A percentile compares a stretch with the other conserved stretches of the same genome.
Evolutionary conservation across 1,140 invertebrate genomes (phyloP).

Genomic region (Euschistus heros): DNA sequence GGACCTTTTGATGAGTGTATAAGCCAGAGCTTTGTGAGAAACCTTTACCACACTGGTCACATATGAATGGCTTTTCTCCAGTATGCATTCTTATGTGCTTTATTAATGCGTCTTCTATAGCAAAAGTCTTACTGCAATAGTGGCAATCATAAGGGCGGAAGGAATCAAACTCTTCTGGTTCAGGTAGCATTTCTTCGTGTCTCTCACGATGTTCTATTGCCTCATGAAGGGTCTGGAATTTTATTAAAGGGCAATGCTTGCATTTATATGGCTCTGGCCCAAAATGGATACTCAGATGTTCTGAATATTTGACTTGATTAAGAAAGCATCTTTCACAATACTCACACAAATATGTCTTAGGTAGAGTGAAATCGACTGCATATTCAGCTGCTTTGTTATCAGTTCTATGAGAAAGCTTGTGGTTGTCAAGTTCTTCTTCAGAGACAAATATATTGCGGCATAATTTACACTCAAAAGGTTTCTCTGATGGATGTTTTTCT

Average conservation of each 20-base stretch:
- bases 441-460: constrained; percentile 21
- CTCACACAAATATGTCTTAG: constrained; percentile 25
- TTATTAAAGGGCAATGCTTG: constrained; percentile 23
- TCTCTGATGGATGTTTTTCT: constrained; percentile 15
- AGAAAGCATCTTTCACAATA: constrained; percentile 29
- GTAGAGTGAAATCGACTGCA: constrained; percentile 14
- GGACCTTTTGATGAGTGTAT: constrained; percentile 32
- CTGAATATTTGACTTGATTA: constrained; percentile 25
- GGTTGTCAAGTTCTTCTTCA: constrained; percentile 19
- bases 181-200: constrained; percentile 13
- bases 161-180: constrained; percentile 17
- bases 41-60: constrained; percentile 29
- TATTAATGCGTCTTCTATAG: constrained; percentile 33
- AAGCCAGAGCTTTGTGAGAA: constrained; percentile 28
- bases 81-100: constrained; percentile 51
- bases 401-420: constrained; percentile 17
- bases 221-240: constrained; percentile 22
- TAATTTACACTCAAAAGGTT: constrained; percentile 27
- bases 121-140: constrained; percentile 28
- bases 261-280: constrained; percentile 26
- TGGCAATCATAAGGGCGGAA: constrained; percentile 28
- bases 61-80: constrained; percentile 49
- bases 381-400: constrained; percentile 23
- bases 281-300: constrained; percentile 29
- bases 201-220: constrained; percentile 14